phyloP scores from a whole-genome alignment of 2,797 vertebrate genomes.

The Ctenopoma multispine region DNA sequence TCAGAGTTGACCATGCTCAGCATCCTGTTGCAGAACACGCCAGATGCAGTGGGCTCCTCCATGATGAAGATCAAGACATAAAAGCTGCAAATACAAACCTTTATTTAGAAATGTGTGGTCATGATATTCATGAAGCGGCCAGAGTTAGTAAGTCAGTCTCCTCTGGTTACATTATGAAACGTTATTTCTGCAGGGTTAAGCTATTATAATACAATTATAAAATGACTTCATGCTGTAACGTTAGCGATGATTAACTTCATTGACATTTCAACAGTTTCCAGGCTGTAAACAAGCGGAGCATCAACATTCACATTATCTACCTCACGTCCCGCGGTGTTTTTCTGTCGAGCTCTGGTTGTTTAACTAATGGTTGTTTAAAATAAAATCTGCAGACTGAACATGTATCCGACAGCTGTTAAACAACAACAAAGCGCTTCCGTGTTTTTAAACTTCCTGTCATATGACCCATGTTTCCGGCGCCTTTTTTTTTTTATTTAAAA shows the following conservation, averaged over 20 bases:
- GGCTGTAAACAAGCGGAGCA: neutral
- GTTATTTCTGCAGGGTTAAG: neutral
- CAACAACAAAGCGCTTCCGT: slow-evolving; percentile 61
- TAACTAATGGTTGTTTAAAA: neutral
- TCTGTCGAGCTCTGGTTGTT: neutral
- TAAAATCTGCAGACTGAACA: neutral
- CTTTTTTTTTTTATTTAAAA: slow-evolving; percentile 20
- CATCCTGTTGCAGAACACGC: slow-evolving; percentile 93
- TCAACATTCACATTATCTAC: neutral
- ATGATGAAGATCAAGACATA: slow-evolving; percentile 13
- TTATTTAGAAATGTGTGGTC: neutral
- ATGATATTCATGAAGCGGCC: neutral
- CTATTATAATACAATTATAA: neutral
- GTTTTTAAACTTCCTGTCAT: slow-evolving; percentile 64
- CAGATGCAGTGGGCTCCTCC: slow-evolving; percentile 92
- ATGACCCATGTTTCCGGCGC: slow-evolving; percentile 40
- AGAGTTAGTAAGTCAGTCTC: no score
- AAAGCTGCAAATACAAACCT: slow-evolving; percentile 31
- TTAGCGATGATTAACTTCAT: neutral
- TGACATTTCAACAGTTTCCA: neutral
- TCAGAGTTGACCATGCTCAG: slow-evolving; percentile 98
- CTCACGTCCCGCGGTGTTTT: neutral
- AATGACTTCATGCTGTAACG: neutral
- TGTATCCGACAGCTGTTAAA: slow-evolving; percentile 10
- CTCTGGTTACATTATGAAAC: neutral